Base-by-base conservation (phyloP, 2,113 vertebrate genomes). In the Nothocercus nigrocapillus region DNA sequence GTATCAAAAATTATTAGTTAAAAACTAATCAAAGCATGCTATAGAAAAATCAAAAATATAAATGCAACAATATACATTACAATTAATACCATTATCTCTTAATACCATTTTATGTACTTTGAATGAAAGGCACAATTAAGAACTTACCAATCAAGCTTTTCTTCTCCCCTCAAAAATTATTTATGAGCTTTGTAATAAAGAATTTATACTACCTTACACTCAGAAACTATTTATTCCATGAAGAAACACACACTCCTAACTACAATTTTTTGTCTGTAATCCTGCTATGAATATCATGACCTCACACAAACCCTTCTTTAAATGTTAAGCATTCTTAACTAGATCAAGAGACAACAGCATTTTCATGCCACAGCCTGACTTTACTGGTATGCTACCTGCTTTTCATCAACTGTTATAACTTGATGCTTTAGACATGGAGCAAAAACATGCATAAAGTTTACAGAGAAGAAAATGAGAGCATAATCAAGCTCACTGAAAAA, bases 361-460 rank as follows among this genome's bases (percentile, higher is more conserved):
- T 88, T 91, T 64, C 45, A 93, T 51, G 25, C 34, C 47, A 30
- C 34, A 77, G 64, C 53, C 72, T 88, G 47, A 78, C 45, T 90
- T 88, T 4, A 80, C 59, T 78, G 63, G 67, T 82, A 85, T 44
- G 76, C 73, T 61, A 3, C 54, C 82, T 93, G 88, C 27, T 86
- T 82, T 88, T 64, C 58, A 69, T 92, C 90, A 86, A 4, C 28
- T 7, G n/a, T 58, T 88, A 90, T 72, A 91, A 81, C 42, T 32
- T 49, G 25, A 80, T 32, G 25, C 64, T 88, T 90, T 83, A 59
- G 54, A 96, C 63, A 17, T 67, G 18, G 93, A 88, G 75, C 24
- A 89, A 95, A 91, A 88, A 81, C n/a, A 49, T 44, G 22, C 40
- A 92, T 58, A 94, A 89, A 92, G 54, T 42, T 84, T 18, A 7